Percentiles rank a stretch among this genome's conserved stretches.
phyloP scores from a whole-genome alignment of 2,797 vertebrate species.

The Myripristis jacobus region DNA sequence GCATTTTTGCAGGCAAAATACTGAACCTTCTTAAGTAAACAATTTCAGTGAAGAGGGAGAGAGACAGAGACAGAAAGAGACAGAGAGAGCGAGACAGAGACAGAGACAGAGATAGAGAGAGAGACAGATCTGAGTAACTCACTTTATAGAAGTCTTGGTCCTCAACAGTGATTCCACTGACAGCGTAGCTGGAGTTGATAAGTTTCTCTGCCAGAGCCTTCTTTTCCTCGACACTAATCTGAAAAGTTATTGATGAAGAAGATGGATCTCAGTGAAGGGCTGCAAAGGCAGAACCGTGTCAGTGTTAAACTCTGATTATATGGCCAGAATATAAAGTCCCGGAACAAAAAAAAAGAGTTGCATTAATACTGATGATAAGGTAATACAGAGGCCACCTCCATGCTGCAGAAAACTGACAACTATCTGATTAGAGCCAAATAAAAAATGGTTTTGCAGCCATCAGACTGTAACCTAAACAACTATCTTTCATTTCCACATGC shows the following conservation, averaged over 20 bases:
- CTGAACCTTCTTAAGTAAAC: no score
- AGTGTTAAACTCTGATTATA: constrained; percentile 15
- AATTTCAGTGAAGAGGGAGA: background rate
- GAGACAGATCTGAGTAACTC: constrained; percentile 70
- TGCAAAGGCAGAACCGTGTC: constrained; percentile 24
- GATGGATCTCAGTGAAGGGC: constrained; percentile 31
- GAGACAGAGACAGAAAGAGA: no score
- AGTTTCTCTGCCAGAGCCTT: constrained; percentile 80
- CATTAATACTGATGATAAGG: background rate
- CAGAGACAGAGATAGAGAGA: no score
- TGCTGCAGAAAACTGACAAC: background rate
- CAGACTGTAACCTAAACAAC: background rate
- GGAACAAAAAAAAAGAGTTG: background rate
- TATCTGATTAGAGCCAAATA: background rate
- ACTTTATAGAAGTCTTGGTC: constrained; percentile 91
- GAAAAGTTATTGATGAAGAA: constrained; percentile 60
- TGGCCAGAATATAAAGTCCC: background rate
- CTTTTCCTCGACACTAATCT: constrained; percentile 88
- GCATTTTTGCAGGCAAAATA: no score
- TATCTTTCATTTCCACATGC: no score
- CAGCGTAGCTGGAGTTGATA: constrained; percentile 80
- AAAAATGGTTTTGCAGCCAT: background rate
- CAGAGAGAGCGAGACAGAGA: no score
- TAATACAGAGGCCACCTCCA: background rate
- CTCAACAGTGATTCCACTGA: constrained; percentile 74